Evolutionary conservation across 2,888 invertebrate genomes (phyloP).

Genomic region (Anthophora plumipes): DNA sequence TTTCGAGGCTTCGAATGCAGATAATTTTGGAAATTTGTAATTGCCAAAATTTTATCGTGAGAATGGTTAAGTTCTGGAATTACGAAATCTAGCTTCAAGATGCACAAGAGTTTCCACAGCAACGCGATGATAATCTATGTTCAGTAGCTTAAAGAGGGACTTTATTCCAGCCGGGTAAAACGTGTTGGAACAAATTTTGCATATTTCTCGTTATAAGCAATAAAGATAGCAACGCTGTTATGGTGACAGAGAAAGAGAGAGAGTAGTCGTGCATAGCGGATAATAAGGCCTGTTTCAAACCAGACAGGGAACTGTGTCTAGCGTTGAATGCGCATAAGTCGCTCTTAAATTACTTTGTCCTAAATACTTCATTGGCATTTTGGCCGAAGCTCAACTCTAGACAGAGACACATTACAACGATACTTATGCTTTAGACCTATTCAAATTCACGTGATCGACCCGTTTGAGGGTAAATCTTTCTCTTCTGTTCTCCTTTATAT

Average conservation of each 20-base stretch:
- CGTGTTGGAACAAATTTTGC: conserved; percentile 35
- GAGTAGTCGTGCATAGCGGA: neutral
- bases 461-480: conserved; percentile 24
- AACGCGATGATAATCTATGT: conserved; percentile 17
- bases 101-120: neutral
- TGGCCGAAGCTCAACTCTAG: conserved; percentile 51
- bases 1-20: neutral
- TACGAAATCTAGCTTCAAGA: neutral
- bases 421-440: conserved; percentile 30
- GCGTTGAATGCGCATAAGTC: conserved; percentile 9
- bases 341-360: conserved; percentile 65
- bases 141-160: conserved; percentile 18
- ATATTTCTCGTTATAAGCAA: conserved; percentile 33
- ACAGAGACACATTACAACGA: conserved; percentile 48
- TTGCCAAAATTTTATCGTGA: neutral
- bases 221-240: conserved; percentile 13
- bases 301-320: conserved; percentile 3
- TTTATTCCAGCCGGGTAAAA: neutral
- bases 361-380: conserved; percentile 65
- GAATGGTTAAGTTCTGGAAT: neutral
- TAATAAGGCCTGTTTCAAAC: conserved; percentile 22
- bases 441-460: conserved; percentile 61
- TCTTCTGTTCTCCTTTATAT: conserved; percentile 1
- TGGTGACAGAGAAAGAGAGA: neutral
- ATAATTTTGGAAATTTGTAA: neutral